These are phyloP conservation scores for Scelioninae gen. 2 DNA, from an alignment of 2,888 invertebrate genomes.

Conservation along the genomic window DNA sequence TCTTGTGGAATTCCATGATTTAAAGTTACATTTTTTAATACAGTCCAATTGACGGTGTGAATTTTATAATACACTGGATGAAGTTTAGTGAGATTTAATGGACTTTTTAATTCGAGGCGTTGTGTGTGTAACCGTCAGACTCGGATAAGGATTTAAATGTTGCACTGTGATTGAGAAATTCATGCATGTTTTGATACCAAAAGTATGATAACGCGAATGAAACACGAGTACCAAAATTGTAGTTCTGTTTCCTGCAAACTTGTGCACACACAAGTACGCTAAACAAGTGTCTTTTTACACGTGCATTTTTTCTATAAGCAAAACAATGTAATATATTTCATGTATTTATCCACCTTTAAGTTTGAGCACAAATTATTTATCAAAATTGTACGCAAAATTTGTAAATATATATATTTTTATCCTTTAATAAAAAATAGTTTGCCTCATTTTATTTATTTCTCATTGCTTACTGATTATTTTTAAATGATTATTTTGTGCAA, in stretches of 20 bases:
- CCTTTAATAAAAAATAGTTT: too few species aligned
- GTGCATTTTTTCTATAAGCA: constrained; percentile 26
- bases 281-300: constrained; percentile 39
- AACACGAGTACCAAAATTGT: constrained; percentile 47
- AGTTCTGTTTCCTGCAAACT: constrained; percentile 23
- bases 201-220: constrained; percentile 39
- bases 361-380: constrained; percentile 8
- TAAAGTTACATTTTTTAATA: too few species aligned
- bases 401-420: constrained; percentile 10
- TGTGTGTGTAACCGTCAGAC: neutral
- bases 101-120: too few species aligned
- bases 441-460: too few species aligned
- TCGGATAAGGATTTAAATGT: constrained; percentile 10
- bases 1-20: too few species aligned
- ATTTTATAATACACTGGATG: neutral
- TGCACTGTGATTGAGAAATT: constrained; percentile 18
- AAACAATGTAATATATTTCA: neutral
- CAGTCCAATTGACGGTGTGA: too few species aligned
- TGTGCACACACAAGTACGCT: constrained; percentile 24
- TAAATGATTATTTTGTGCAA: too few species aligned
- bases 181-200: constrained; percentile 44
- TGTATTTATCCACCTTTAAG: constrained; percentile 1
- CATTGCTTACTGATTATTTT: too few species aligned
- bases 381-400: constrained; percentile 7
- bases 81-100: constrained; percentile 3